A percentile compares a stretch with the other conserved stretches of the same genome.
Evolutionary conservation across 2,797 vertebrate species (phyloP).

Genomic region (Hipposideros larvatus): DNA sequence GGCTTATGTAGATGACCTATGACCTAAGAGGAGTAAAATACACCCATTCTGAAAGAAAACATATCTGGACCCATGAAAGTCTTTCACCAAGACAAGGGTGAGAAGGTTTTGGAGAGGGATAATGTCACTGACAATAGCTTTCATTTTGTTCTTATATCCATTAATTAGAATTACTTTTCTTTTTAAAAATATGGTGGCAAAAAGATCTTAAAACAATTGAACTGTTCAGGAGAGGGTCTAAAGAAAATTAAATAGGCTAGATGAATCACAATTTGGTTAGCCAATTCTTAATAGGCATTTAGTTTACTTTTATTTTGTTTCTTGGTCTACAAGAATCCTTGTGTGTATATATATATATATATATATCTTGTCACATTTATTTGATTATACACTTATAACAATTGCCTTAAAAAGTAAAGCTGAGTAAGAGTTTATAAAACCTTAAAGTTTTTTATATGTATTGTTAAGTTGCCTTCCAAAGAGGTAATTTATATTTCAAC

Average conservation of each 20-base stretch:
- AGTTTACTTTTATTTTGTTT: background rate
- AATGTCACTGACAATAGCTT: background rate
- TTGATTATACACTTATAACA: conserved; percentile 5
- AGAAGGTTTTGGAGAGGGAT: background rate
- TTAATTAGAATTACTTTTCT: conserved; percentile 1
- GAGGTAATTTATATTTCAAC: background rate
- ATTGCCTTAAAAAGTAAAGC: conserved; percentile 10
- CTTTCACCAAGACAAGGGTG: background rate
- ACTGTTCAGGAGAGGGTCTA: background rate
- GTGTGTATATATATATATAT: background rate
- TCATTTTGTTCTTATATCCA: conserved; percentile 12
- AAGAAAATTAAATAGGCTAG: conserved; percentile 3
- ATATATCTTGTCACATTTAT: conserved; percentile 5
- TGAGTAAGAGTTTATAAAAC: background rate
- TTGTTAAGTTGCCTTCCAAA: background rate
- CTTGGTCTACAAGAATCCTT: background rate
- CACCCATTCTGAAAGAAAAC: background rate
- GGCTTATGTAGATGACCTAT: background rate
- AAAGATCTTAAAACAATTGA: background rate
- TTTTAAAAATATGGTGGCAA: conserved; percentile 23
- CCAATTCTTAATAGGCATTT: background rate
- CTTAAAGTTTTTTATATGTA: background rate
- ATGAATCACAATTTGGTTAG: background rate
- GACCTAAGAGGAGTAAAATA: background rate
- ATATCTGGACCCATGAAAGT: background rate